These are phyloP conservation scores for Anisognathus igniventris DNA, from an alignment of 2,797 vertebrate species.

Conservation along the genomic window DNA sequence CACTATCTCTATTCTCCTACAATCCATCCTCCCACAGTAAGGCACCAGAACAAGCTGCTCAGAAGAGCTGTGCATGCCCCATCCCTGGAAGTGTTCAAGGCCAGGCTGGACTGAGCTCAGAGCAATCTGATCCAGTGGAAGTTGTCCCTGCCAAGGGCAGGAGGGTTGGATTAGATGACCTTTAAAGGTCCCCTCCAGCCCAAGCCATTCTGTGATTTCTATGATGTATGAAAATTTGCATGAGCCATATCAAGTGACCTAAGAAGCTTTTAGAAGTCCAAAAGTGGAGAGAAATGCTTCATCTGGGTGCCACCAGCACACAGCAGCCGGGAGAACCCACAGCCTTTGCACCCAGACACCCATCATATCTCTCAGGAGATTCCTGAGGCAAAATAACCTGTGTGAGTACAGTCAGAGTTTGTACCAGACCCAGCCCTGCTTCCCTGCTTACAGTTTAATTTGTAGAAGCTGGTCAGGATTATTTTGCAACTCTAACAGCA, in stretches of 20 bases:
- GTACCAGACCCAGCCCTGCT: background rate
- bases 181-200: background rate
- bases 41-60: background rate
- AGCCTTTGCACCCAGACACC: background rate
- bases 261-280: background rate
- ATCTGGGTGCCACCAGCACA: background rate
- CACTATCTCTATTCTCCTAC: background rate
- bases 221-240: background rate
- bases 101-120: accelerated
- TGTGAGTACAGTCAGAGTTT: background rate
- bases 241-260: background rate
- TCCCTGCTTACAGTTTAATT: background rate
- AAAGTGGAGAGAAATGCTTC: background rate
- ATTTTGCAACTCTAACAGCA: background rate
- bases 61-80: background rate
- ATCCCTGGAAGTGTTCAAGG: background rate
- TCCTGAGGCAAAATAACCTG: background rate
- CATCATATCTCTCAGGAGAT: background rate
- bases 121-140: background rate
- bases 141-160: background rate
- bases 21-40: background rate
- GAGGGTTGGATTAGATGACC: background rate
- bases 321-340: background rate
- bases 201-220: background rate
- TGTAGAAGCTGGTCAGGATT: background rate